phyloP scores from a whole-genome alignment of 2,888 invertebrate species.

The Zygothrica quintamaculata region DNA sequence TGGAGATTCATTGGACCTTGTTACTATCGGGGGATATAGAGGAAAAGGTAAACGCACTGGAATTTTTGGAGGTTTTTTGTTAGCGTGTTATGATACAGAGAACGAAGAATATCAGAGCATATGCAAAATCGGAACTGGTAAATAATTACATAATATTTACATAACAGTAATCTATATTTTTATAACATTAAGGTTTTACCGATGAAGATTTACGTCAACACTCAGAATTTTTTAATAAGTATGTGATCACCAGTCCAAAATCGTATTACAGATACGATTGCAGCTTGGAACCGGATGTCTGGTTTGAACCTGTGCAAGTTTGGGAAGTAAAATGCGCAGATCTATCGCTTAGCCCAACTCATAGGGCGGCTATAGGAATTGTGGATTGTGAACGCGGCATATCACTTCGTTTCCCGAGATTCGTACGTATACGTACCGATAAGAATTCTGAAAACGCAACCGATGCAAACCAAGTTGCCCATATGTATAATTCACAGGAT shows the following conservation, averaged over 20 bases:
- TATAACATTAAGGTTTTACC: slow-evolving; percentile 92
- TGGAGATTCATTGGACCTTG: slow-evolving; percentile 97
- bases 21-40: slow-evolving; percentile 96
- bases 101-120: slow-evolving; percentile 96
- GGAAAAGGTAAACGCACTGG: slow-evolving; percentile 98
- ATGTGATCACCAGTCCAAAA: slow-evolving; percentile 90
- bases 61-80: slow-evolving; percentile 96
- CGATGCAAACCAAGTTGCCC: slow-evolving; percentile 93
- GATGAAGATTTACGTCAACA: slow-evolving; percentile 94
- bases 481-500: slow-evolving; percentile 96
- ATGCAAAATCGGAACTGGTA: slow-evolving; percentile 90
- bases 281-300: slow-evolving; percentile 92
- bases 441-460: slow-evolving; percentile 97
- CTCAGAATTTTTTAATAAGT: slow-evolving; percentile 90
- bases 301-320: slow-evolving; percentile 94
- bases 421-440: slow-evolving; percentile 95
- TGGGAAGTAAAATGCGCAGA: slow-evolving; percentile 99
- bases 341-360: slow-evolving; percentile 97
- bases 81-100: slow-evolving; percentile 96
- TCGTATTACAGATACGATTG: slow-evolving; percentile 92
- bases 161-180: background rate
- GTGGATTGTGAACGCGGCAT: slow-evolving; percentile 96
- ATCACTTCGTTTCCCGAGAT: slow-evolving; percentile 96
- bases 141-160: background rate
- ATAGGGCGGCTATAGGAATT: slow-evolving; percentile 94